Conservation (phyloP, 2,797 vertebrate genomes). For the Melanotaenia trifasciata region DNA sequence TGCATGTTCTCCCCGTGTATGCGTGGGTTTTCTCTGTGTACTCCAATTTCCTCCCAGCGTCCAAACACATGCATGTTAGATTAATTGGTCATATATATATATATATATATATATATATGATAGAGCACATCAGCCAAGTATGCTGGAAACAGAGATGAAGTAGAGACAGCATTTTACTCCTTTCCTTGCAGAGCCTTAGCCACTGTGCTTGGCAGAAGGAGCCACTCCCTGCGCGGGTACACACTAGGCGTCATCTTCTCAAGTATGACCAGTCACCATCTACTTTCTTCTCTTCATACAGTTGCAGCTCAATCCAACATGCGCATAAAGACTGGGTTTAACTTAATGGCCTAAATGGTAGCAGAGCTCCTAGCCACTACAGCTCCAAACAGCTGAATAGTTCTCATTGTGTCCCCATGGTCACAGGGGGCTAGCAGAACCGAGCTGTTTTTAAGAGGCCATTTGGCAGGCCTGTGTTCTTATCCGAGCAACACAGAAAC, state of each 20-base stretch:
- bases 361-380: constrained; percentile 74
- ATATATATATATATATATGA: no score
- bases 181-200: constrained; percentile 20
- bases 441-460: constrained; percentile 79
- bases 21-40: no score
- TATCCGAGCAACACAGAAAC: constrained; percentile 74
- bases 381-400: constrained; percentile 80
- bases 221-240: constrained; percentile 17
- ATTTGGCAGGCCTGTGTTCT: constrained; percentile 77
- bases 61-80: no score
- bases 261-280: constrained; percentile 53
- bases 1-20: no score
- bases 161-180: constrained; percentile 36
- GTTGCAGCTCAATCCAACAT: constrained; percentile 71
- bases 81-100: no score
- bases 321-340: constrained; percentile 77
- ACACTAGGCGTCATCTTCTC: constrained; percentile 57
- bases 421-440: constrained; percentile 80
- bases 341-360: constrained; percentile 81
- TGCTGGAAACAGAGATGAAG: constrained; percentile 14
- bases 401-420: constrained; percentile 81
- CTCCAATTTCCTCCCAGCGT: no score
- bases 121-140: constrained; percentile 21
- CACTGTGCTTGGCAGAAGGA: background rate
- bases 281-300: constrained; percentile 55